Percentiles rank a stretch among this genome's conserved stretches.
Evolutionary conservation across 2,888 invertebrate species (phyloP).

Genomic region (Smittia aterrima): DNA sequence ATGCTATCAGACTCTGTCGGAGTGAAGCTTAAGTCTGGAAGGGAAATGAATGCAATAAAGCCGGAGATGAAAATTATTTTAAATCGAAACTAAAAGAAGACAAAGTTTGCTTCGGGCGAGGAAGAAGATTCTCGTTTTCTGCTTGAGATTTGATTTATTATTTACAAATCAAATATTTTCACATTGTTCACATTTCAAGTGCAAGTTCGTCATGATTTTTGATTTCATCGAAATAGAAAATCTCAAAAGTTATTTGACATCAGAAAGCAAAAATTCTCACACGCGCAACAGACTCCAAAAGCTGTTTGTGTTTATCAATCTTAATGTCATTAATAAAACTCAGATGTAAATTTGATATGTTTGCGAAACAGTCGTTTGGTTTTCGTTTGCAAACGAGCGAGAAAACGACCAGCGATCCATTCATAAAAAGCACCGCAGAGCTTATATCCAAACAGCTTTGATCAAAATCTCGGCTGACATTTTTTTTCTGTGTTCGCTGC

Average conservation of each 20-base stretch:
- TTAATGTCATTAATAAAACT: conserved; percentile 1
- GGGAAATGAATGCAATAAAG: neutral
- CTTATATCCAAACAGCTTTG: neutral
- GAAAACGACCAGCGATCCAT: neutral
- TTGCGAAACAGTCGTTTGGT: neutral
- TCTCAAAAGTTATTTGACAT: neutral
- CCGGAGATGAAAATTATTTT: neutral
- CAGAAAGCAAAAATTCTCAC: neutral
- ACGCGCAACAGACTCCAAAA: conserved; percentile 8
- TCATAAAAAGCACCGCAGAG: conserved; percentile 10
- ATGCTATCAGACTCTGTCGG: neutral
- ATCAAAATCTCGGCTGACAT: neutral
- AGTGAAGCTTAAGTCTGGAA: neutral
- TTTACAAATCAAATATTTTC: neutral
- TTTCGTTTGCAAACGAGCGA: neutral
- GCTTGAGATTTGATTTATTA: neutral
- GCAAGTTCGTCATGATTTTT: conserved; percentile 2
- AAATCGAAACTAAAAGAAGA: neutral
- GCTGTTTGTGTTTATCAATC: neutral
- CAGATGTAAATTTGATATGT: conserved; percentile 21
- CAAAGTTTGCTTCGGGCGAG: neutral
- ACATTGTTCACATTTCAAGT: neutral
- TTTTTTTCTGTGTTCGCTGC: neutral
- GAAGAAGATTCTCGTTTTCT: neutral
- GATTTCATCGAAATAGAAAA: too few relatives aligned